Evolutionary conservation across 2,113 vertebrate genomes (phyloP).

Genomic region (Dinomys branickii): DNA sequence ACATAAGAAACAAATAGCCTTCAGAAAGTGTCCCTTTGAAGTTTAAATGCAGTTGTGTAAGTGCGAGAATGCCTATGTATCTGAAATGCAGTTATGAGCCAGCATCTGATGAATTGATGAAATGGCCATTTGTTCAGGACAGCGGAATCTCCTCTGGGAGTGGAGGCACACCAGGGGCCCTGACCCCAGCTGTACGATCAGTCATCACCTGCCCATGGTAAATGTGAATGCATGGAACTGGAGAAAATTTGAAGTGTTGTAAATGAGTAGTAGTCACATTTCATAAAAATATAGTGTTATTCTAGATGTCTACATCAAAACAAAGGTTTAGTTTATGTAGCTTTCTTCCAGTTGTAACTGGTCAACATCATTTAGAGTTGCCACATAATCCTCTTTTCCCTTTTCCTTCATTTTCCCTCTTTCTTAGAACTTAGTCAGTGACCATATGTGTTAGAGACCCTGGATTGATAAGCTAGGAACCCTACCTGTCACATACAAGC

Average conservation of each 20-base stretch:
- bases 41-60: conserved; percentile 59
- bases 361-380: conserved; percentile 2
- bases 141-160: conserved; percentile 74
- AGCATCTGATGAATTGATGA: conserved; percentile 81
- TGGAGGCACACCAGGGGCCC: conserved; percentile 66
- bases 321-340: neutral
- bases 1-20: conserved; percentile 77
- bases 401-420: neutral
- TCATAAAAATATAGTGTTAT: neutral
- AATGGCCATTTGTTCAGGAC: conserved; percentile 76
- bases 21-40: conserved; percentile 80
- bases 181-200: conserved; percentile 75
- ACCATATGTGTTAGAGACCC: neutral
- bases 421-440: neutral
- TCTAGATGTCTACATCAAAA: neutral
- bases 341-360: conserved; percentile 40
- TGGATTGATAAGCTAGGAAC: no score
- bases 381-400: neutral
- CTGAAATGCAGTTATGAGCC: conserved; percentile 82
- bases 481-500: neutral
- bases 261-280: conserved; percentile 58
- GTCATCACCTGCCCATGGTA: conserved; percentile 78
- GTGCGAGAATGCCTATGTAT: conserved; percentile 78
- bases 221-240: conserved; percentile 69
- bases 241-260: conserved; percentile 46